Percentiles rank a stretch among this genome's conserved stretches.
Evolutionary conservation across 2,888 invertebrate genomes (phyloP).

Genomic region (Beris chalybata): DNA sequence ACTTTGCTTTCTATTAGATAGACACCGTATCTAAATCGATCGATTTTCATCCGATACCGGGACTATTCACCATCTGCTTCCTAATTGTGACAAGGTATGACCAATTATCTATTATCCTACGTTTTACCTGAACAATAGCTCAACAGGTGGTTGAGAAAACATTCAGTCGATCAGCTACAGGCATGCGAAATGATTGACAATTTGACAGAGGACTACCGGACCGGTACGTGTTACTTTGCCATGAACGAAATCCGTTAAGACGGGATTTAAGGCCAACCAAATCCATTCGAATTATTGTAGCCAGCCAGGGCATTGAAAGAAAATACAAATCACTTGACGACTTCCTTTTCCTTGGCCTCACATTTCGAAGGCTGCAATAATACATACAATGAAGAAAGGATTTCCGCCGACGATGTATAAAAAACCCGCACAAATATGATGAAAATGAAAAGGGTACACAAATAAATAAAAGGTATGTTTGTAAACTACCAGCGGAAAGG

Average conservation of each 20-base stretch:
- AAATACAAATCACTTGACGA: slow-evolving; percentile 25
- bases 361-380: not conserved
- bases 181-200: slow-evolving; percentile 18
- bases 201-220: slow-evolving; percentile 23
- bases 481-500: too few relatives aligned
- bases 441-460: too few relatives aligned
- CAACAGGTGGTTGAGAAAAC: slow-evolving; percentile 29
- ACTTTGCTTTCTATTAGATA: too few relatives aligned
- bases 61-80: slow-evolving; percentile 15
- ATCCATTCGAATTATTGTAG: slow-evolving; percentile 3
- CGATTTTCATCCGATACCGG: not conserved
- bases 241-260: not conserved
- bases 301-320: not conserved
- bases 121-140: slow-evolving; percentile 5
- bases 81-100: slow-evolving; percentile 13
- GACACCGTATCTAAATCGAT: too few relatives aligned
- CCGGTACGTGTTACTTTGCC: slow-evolving; percentile 8
- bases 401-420: slow-evolving; percentile 10
- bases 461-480: too few relatives aligned
- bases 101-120: slow-evolving; percentile 22
- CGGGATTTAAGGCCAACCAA: not conserved
- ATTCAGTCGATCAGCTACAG: slow-evolving; percentile 20
- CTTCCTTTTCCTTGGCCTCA: slow-evolving; percentile 21
- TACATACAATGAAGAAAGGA: slow-evolving; percentile 23
- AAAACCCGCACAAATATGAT: too few relatives aligned